A percentile compares a stretch with the other conserved stretches of the same genome.
phyloP scores from a whole-genome alignment of 2,797 vertebrate species.

The Melopsittacus undulatus region DNA sequence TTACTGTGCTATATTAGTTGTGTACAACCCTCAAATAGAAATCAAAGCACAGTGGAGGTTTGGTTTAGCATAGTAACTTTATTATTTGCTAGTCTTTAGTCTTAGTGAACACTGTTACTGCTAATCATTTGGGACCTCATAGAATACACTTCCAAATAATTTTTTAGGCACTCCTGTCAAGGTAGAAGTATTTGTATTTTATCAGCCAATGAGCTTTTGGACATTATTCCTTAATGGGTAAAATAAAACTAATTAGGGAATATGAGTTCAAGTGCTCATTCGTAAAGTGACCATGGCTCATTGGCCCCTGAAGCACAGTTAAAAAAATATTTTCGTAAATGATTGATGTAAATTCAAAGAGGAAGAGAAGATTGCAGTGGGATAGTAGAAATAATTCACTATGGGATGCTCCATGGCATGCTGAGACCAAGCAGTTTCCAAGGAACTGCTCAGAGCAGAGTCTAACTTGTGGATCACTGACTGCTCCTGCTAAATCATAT shows the following conservation, averaged over 20 bases:
- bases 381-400: not conserved
- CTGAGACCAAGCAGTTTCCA: not conserved
- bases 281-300: conserved; percentile 35
- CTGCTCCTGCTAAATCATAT: not conserved
- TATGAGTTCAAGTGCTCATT: conserved; percentile 44
- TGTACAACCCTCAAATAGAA: conserved; percentile 74
- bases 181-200: conserved; percentile 37
- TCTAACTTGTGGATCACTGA: not conserved
- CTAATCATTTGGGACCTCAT: conserved; percentile 42
- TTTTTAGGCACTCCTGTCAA: conserved; percentile 40
- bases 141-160: conserved; percentile 40
- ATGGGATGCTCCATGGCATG: not conserved
- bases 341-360: conserved; percentile 34
- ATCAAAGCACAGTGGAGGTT: conserved; percentile 63
- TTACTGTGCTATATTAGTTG: conserved; percentile 74
- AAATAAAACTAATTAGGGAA: conserved; percentile 66
- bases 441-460: not conserved
- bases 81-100: conserved; percentile 58
- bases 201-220: conserved; percentile 25
- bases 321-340: conserved; percentile 35
- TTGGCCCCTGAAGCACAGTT: conserved; percentile 27
- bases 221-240: conserved; percentile 58
- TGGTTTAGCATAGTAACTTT: conserved; percentile 64
- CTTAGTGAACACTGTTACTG: not conserved
- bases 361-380: not conserved